These are phyloP conservation scores for Lerista edwardsae DNA, from an alignment of 2,797 vertebrate species.

Conservation along the genomic window DNA sequence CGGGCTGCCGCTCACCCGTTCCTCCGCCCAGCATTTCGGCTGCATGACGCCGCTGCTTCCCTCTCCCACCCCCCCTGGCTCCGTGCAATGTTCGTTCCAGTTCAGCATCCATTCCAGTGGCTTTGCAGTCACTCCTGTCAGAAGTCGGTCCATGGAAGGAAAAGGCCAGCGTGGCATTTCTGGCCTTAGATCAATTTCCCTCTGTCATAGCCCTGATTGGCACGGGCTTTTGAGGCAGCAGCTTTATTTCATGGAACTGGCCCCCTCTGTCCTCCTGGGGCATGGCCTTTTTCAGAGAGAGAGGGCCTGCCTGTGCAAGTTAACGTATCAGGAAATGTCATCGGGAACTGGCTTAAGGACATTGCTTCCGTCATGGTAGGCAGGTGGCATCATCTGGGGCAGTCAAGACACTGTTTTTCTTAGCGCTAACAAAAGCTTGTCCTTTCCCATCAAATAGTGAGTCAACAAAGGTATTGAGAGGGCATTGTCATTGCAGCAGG, in stretches of 20 bases:
- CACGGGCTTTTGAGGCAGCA: neutral
- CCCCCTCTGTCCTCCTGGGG: neutral
- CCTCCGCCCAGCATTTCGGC: too few relatives aligned
- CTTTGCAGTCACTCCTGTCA: fast-evolving
- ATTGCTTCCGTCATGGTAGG: neutral
- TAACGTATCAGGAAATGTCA: neutral
- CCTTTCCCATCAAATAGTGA: neutral
- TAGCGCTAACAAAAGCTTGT: neutral
- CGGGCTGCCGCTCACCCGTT: too few relatives aligned
- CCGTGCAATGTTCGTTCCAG: neutral
- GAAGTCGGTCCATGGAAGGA: neutral
- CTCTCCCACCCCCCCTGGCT: neutral
- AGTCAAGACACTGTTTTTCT: neutral
- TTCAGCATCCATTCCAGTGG: neutral
- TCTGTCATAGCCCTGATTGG: neutral
- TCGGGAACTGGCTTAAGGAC: neutral
- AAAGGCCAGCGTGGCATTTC: neutral
- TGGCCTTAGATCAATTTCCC: neutral
- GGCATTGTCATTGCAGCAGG: neutral
- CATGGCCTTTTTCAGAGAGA: neutral
- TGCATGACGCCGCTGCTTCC: too few relatives aligned
- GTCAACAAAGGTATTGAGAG: neutral
- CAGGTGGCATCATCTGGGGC: neutral
- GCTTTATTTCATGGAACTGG: neutral
- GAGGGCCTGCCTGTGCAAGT: neutral